Base-by-base conservation (phyloP, 2,113 vertebrate species). In the Dicentrarchus labrax region DNA sequence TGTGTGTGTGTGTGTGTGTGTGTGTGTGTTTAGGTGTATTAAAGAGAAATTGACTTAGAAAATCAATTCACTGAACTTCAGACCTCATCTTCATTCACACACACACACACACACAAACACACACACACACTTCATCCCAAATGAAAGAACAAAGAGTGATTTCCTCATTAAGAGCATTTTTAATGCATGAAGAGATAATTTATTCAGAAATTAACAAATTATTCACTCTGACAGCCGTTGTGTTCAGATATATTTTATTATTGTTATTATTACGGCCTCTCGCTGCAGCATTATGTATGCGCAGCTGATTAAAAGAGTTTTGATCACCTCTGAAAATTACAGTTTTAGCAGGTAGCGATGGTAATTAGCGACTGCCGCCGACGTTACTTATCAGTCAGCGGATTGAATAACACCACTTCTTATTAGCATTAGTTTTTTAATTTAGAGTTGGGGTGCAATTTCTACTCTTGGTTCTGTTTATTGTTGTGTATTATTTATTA, bases 171-270 rank as follows among this genome's bases (percentile, higher is more conserved):
- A 59, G 67, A 85, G 57, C 65, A 69, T 90, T 95, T 93, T 94
- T 92, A 94, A 94, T 94, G 91, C 89, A 92, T 93, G 91, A 92
- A 86, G 84, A 92, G 89, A 92, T 94, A 86, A 94, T 93, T 92
- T 94, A 95, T 95, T 94, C 94, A 93, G 94, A 89, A 94, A 93
- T 93, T 86, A 94, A 92, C 82, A 92, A 93, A 91, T 94, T 73
- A 90, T 89, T 94, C 78, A 89, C 89, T 91, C 71, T n/a, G 72
- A 81, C 86, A 85, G 82, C 80, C 72, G 76, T 83, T 77, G 80
- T 85, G 85, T 88, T 86, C 74, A 87, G 81, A 89, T 83, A 81
- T 93, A 83, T 72, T 78, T 54, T 89, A 86, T 67, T 91, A 69
- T 87, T 90, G 76, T 89, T 90, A 89, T 92, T 84, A 88, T 91